Percentiles rank a stretch among this genome's conserved stretches.
Evolutionary conservation across 2,888 invertebrate genomes (phyloP).

Genomic region (Autographa pulchrina): DNA sequence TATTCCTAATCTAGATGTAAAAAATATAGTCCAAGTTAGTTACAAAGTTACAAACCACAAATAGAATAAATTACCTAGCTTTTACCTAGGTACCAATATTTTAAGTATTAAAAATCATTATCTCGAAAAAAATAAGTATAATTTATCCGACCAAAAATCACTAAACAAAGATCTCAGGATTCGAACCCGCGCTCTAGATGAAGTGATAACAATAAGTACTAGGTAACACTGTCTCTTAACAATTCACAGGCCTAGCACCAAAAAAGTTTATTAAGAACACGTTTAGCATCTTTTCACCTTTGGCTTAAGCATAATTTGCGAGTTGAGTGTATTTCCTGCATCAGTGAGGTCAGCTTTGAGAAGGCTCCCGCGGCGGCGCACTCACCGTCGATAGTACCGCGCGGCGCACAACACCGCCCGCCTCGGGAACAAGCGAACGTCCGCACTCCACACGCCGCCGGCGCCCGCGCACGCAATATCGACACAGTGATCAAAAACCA

Average conservation of each 20-base stretch:
- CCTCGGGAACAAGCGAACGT: constrained; percentile 67
- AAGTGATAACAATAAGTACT: background rate
- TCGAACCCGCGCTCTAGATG: background rate
- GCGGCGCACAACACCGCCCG: constrained; percentile 67
- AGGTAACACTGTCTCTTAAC: background rate
- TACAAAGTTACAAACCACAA: no score
- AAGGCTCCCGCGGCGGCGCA: constrained; percentile 49
- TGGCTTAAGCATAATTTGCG: constrained; percentile 64
- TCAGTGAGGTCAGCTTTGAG: constrained; percentile 72
- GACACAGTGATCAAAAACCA: constrained; percentile 63
- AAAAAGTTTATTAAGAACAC: background rate
- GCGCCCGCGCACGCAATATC: constrained; percentile 63
- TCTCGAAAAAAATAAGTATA: no score
- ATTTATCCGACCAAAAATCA: no score
- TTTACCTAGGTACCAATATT: no score
- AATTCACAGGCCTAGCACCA: background rate
- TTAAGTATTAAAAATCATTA: no score
- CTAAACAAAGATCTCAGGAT: background rate
- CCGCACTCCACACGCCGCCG: constrained; percentile 45
- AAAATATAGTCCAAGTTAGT: no score
- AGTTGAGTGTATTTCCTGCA: constrained; percentile 71
- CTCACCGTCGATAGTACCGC: constrained; percentile 29
- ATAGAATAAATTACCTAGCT: no score
- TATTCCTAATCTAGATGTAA: no score
- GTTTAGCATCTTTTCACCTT: constrained; percentile 51